These are phyloP conservation scores for Dasypolia templi DNA, from an alignment of 2,888 invertebrate genomes.

Conservation along the genomic window DNA sequence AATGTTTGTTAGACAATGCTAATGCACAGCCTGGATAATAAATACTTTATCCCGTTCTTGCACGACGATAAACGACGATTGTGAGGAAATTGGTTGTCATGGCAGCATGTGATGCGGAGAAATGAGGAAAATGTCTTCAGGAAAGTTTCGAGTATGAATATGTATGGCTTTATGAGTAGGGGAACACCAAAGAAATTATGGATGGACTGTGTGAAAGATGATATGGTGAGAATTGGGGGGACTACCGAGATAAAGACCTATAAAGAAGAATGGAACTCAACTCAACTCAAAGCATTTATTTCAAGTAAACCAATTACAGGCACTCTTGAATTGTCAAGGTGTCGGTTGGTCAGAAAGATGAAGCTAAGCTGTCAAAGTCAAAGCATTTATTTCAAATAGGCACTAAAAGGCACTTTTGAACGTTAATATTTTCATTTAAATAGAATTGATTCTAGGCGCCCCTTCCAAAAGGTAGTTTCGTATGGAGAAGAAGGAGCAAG, in stretches of 20 bases:
- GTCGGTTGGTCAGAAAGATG: no score
- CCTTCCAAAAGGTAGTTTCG: no score
- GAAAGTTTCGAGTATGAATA: background rate
- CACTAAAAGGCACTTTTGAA: no score
- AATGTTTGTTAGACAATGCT: conserved; percentile 16
- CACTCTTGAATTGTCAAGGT: no score
- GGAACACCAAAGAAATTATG: background rate
- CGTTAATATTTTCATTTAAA: no score
- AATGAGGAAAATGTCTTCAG: background rate
- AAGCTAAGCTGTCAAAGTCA: no score
- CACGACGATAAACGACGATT: background rate
- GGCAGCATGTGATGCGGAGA: background rate
- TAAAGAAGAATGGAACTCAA: no score
- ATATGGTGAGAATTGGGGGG: background rate
- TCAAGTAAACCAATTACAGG: no score
- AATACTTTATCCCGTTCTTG: background rate
- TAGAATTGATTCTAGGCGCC: no score
- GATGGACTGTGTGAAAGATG: background rate
- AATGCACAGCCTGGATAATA: background rate
- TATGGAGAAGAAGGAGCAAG: no score
- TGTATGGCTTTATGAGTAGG: background rate
- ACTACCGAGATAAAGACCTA: background rate
- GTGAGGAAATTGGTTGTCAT: background rate
- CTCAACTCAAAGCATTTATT: no score
- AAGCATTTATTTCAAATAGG: no score